These are phyloP conservation scores for Ylistrum balloti DNA, from an alignment of 1,140 invertebrate species.

Conservation along the genomic window DNA sequence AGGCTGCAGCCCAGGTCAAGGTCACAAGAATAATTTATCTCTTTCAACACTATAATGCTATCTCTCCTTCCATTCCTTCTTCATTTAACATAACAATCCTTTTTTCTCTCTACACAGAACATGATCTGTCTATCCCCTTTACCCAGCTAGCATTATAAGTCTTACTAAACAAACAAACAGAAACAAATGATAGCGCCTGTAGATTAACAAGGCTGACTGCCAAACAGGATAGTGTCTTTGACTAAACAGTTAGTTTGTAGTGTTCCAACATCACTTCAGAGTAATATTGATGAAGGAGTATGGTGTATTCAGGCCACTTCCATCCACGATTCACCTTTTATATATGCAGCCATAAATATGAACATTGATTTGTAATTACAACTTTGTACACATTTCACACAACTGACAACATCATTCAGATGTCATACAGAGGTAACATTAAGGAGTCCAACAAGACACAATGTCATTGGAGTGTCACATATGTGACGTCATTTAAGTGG, in stretches of 20 bases:
- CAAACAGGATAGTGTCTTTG: no score
- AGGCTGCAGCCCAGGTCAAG: no score
- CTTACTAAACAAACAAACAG: neutral
- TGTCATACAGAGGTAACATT: neutral
- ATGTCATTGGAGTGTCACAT: neutral
- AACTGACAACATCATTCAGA: no score
- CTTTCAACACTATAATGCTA: no score
- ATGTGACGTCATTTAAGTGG: neutral
- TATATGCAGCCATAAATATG: no score
- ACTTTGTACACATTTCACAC: no score
- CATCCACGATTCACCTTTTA: no score
- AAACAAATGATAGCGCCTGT: neutral
- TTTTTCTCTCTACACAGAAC: neutral
- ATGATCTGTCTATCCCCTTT: neutral
- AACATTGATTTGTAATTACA: no score
- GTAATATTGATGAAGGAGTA: no score
- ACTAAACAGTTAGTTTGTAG: no score
- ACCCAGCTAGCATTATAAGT: neutral
- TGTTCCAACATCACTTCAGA: no score
- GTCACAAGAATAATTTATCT: neutral
- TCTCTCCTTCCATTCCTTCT: neutral
- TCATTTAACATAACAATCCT: neutral
- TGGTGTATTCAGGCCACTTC: no score
- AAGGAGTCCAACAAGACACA: neutral
- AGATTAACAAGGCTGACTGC: neutral